Conservation (phyloP, 2,113 vertebrate genomes). For the Anthoscopus minutus region DNA sequence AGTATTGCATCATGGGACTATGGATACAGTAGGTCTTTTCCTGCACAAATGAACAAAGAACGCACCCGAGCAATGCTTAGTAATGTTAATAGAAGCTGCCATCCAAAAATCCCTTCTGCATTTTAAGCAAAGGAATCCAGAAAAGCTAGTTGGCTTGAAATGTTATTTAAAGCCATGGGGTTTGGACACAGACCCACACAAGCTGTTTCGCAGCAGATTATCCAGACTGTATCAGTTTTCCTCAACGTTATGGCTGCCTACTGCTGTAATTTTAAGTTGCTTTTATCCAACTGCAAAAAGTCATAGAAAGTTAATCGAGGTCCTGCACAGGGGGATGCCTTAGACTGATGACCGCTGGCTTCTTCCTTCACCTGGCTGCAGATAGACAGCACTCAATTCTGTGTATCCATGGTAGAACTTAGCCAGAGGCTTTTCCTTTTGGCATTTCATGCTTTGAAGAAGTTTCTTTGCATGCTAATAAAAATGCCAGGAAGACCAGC, state of each 20-base stretch:
- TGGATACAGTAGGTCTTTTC: background rate
- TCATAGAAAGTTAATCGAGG: background rate
- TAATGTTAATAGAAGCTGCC: background rate
- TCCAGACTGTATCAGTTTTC: conserved; percentile 6
- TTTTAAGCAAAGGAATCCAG: background rate
- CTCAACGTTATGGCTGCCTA: background rate
- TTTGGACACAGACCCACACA: conserved; percentile 3
- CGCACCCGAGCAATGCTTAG: background rate
- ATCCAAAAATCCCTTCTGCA: background rate
- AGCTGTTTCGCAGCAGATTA: conserved; percentile 17
- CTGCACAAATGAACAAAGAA: background rate
- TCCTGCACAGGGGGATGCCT: background rate
- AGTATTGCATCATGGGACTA: conserved; percentile 1
- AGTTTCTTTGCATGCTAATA: conserved; percentile 19
- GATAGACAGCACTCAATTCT: background rate
- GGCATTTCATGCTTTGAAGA: background rate
- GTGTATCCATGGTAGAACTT: background rate
- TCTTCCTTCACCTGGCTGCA: background rate
- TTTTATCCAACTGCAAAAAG: background rate
- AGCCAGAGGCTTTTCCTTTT: background rate
- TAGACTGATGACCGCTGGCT: background rate
- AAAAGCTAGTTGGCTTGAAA: background rate
- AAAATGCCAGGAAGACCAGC: conserved; percentile 31
- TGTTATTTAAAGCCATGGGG: conserved; percentile 3
- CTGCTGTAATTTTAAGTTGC: background rate